These are phyloP conservation scores for Gadopsis marmoratus DNA, from an alignment of 2,797 vertebrate species.

Conservation along the genomic window DNA sequence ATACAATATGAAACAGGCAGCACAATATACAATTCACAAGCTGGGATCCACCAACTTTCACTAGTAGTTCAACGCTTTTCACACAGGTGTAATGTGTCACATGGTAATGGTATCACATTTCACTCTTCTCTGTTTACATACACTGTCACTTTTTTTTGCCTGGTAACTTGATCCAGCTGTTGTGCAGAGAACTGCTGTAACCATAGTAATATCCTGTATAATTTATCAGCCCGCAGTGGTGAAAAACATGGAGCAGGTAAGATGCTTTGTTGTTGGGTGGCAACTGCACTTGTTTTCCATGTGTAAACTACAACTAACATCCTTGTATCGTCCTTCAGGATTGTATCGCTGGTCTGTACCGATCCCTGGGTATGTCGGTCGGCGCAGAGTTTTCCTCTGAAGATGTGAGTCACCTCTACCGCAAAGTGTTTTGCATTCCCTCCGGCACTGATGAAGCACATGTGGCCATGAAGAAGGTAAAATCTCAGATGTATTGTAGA, in stretches of 20 bases:
- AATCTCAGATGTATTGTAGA: background rate
- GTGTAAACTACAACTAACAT: constrained; percentile 2
- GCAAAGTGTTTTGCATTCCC: constrained; percentile 74
- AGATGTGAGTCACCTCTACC: constrained; percentile 73
- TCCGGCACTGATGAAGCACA: constrained; percentile 65
- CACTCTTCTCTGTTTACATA: constrained; percentile 36
- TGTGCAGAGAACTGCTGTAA: constrained; percentile 62
- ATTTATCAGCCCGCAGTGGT: constrained; percentile 65
- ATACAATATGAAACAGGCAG: background rate
- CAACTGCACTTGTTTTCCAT: constrained; percentile 23
- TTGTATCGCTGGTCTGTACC: constrained; percentile 56
- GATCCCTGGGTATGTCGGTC: constrained; percentile 55
- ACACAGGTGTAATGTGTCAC: constrained; percentile 40
- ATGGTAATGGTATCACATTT: constrained; percentile 54
- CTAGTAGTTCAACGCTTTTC: constrained; percentile 3
- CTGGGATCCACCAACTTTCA: constrained; percentile 31
- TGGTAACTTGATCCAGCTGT: constrained; percentile 74
- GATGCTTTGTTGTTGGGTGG: constrained; percentile 25
- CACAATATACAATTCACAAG: background rate
- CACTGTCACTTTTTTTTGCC: constrained; percentile 68
- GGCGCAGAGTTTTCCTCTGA: constrained; percentile 75
- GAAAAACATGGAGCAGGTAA: constrained; percentile 80
- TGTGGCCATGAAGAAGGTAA: constrained; percentile 79
- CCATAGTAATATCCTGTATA: constrained; percentile 75
- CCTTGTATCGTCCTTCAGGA: constrained; percentile 47